These are phyloP conservation scores for Ivindomyrus marchei DNA, from an alignment of 2,113 vertebrate genomes.

Conservation along the genomic window DNA sequence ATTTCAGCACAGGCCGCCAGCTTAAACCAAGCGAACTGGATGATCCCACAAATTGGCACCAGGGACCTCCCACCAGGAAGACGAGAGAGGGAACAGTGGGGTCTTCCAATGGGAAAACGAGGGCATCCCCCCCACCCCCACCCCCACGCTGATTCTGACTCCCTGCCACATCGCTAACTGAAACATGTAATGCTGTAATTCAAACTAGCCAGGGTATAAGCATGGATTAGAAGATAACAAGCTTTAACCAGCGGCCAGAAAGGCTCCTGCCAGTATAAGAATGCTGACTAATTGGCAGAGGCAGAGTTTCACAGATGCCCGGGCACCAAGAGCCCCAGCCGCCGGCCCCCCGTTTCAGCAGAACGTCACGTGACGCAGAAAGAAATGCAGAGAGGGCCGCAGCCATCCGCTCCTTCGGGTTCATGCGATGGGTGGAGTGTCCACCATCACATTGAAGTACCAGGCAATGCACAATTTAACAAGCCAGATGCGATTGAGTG, in stretches of 20 bases:
- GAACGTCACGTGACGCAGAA: background rate
- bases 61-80: background rate
- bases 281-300: conserved; percentile 46
- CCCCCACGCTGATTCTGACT: background rate
- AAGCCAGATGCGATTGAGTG: background rate
- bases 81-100: background rate
- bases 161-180: conserved; percentile 25
- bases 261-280: conserved; percentile 40
- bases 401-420: background rate
- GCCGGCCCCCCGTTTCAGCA: background rate
- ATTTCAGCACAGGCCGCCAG: background rate
- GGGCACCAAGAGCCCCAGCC: background rate
- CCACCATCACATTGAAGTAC: background rate
- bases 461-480: background rate
- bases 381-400: background rate
- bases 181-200: conserved; percentile 39
- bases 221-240: conserved; percentile 46
- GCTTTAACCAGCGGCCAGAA: conserved; percentile 42
- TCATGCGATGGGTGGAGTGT: background rate
- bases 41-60: background rate
- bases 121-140: background rate
- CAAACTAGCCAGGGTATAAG: conserved; percentile 35
- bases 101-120: conserved; percentile 2
- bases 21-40: background rate
- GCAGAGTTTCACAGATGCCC: conserved; percentile 23